A percentile compares a stretch with the other conserved stretches of the same genome.
phyloP scores from a whole-genome alignment of 1,140 invertebrate species.

The Meloidogyne chitwoodi region DNA sequence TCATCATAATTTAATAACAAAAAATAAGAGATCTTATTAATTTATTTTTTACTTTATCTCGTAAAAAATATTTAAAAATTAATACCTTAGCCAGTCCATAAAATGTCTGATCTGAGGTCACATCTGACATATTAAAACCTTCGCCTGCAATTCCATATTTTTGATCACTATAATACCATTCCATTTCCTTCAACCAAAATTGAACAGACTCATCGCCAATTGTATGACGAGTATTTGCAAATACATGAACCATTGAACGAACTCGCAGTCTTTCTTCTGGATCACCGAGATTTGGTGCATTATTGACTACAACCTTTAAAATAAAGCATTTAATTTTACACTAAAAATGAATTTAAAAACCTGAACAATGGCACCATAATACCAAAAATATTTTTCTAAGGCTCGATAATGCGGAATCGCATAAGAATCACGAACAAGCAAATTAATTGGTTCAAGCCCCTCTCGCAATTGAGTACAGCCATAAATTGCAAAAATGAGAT shows the following conservation, averaged over 20 bases:
- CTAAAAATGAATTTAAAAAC: conserved; percentile 12
- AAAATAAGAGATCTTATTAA: too few relatives aligned
- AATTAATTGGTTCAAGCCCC: conserved; percentile 57
- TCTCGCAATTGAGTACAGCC: conserved; percentile 56
- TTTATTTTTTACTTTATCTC: too few relatives aligned
- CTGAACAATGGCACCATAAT: conserved; percentile 58
- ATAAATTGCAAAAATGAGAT: conserved; percentile 50
- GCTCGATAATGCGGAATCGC: conserved; percentile 56
- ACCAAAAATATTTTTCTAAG: conserved; percentile 59
- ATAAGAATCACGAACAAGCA: conserved; percentile 58
- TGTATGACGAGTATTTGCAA: conserved; percentile 78
- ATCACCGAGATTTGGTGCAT: conserved; percentile 79
- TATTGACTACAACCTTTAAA: conserved; percentile 76
- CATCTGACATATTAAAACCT: conserved; percentile 61
- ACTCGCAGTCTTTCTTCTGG: conserved; percentile 73
- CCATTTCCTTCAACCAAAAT: conserved; percentile 81
- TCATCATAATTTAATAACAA: too few relatives aligned
- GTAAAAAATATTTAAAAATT: too few relatives aligned
- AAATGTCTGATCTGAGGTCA: conserved; percentile 61
- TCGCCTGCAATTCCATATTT: conserved; percentile 67
- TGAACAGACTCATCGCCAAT: conserved; percentile 74
- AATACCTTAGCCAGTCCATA: conserved; percentile 43
- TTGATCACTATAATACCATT: conserved; percentile 73
- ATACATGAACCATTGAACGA: conserved; percentile 72
- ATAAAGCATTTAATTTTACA: conserved; percentile 20